phyloP scores from a whole-genome alignment of 2,113 vertebrate species.

The Silurus meridionalis region DNA sequence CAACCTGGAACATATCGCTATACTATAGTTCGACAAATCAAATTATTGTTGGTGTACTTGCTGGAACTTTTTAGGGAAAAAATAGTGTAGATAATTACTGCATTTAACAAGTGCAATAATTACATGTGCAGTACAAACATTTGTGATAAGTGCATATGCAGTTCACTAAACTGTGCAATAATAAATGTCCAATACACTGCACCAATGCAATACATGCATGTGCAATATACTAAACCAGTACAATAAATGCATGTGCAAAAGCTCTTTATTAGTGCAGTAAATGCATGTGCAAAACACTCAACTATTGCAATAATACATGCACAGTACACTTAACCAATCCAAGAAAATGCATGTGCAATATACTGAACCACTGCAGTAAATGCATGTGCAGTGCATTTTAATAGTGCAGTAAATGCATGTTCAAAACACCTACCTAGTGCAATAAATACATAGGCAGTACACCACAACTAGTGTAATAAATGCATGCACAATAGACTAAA shows the following conservation, averaged over 20 bases:
- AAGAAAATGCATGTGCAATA: too few relatives aligned
- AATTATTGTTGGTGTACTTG: background rate
- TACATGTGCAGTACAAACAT: background rate
- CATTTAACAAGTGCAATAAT: background rate
- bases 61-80: background rate
- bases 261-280: too few relatives aligned
- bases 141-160: too few relatives aligned
- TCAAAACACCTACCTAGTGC: background rate
- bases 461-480: too few relatives aligned
- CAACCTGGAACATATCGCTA: background rate
- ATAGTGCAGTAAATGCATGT: background rate
- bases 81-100: background rate
- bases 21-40: background rate
- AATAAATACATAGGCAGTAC: background rate
- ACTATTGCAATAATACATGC: too few relatives aligned
- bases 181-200: background rate
- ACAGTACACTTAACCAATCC: too few relatives aligned
- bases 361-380: too few relatives aligned
- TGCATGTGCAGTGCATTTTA: background rate
- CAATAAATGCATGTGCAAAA: background rate
- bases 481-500: too few relatives aligned
- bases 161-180: too few relatives aligned
- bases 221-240: background rate
- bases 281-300: too few relatives aligned
- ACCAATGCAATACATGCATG: background rate